Evolutionary conservation across 2,113 vertebrate genomes (phyloP).

Genomic region (Sorex araneus): DNA sequence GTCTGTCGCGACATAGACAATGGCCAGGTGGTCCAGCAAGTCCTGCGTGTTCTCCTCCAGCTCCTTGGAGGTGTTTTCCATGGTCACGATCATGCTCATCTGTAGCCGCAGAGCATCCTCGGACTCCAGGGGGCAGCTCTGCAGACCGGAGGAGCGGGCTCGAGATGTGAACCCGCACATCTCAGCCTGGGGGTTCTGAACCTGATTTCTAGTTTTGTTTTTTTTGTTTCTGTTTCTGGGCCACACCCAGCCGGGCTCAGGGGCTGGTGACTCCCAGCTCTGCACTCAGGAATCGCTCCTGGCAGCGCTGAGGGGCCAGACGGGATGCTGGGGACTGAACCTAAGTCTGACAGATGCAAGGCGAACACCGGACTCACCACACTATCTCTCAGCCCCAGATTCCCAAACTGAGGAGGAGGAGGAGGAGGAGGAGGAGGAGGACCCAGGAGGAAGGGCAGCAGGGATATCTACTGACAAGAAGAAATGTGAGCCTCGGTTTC

Average conservation of each 20-base stretch:
- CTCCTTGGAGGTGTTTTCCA: conserved; percentile 91
- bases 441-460: neutral
- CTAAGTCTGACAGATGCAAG: too few relatives aligned
- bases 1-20: conserved; percentile 92
- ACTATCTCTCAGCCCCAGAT: too few relatives aligned
- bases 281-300: too few relatives aligned
- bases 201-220: too few relatives aligned
- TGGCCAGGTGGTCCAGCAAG: conserved; percentile 96
- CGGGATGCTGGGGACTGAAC: too few relatives aligned
- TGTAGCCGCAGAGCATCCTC: conserved; percentile 92
- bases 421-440: neutral
- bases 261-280: too few relatives aligned
- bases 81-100: conserved; percentile 94
- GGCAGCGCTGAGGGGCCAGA: too few relatives aligned
- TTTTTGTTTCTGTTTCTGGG: neutral
- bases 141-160: neutral
- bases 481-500: neutral
- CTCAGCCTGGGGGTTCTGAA: neutral
- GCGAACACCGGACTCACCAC: too few relatives aligned
- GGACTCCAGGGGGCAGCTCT: conserved; percentile 94
- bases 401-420: neutral
- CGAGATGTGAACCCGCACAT: neutral
- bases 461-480: neutral
- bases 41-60: conserved; percentile 96
- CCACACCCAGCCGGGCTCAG: neutral